Evolutionary conservation across 2,888 invertebrate genomes (phyloP).

Genomic region (Macrosiphum euphorbiae): DNA sequence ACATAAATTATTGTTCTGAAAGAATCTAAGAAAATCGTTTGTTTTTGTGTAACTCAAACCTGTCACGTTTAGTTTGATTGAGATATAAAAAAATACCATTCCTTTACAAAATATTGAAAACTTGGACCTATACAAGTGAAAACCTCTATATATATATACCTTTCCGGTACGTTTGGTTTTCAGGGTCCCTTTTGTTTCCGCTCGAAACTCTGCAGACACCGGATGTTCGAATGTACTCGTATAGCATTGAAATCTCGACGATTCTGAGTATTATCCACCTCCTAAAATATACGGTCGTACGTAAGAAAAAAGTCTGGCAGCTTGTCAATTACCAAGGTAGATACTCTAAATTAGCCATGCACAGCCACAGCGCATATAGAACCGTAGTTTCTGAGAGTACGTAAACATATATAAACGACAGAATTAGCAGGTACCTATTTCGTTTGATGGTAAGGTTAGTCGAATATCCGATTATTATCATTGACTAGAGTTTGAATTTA

Average conservation of each 20-base stretch:
- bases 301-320: not conserved
- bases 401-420: not conserved
- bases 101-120: not conserved
- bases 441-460: not conserved
- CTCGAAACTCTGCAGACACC: constrained; percentile 12
- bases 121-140: not conserved
- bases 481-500: not conserved
- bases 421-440: not conserved
- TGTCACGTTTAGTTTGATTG: not conserved
- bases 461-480: not conserved
- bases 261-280: not conserved
- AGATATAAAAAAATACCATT: not conserved
- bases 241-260: not conserved
- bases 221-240: constrained; percentile 38
- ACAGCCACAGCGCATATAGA: not conserved
- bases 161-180: constrained; percentile 29
- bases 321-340: not conserved
- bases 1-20: not conserved
- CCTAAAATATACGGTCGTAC: not conserved
- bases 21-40: not conserved
- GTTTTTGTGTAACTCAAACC: not conserved
- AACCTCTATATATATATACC: not conserved
- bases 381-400: not conserved
- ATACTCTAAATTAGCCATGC: not conserved
- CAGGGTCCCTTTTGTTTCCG: constrained; percentile 20